A percentile compares a stretch with the other conserved stretches of the same genome.
These are phyloP conservation scores for Ictidomys tridecemlineatus DNA, from an alignment of 2,113 vertebrate genomes.

Conservation along the genomic window DNA sequence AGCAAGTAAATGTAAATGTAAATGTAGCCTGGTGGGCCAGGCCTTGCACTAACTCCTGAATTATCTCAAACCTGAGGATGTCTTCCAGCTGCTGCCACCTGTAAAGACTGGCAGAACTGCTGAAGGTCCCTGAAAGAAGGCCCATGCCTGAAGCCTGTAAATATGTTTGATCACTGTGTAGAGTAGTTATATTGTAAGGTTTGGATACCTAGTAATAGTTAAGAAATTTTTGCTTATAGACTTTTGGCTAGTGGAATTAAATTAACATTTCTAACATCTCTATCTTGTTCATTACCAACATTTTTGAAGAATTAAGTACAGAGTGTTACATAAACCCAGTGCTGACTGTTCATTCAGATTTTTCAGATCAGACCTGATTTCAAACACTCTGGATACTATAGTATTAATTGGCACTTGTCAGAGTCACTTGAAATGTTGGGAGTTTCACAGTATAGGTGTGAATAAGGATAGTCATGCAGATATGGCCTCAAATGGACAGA, in stretches of 20 bases:
- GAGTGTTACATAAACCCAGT: not conserved
- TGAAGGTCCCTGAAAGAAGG: not conserved
- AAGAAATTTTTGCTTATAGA: not conserved
- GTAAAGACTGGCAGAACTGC: not conserved
- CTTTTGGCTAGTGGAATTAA: not conserved
- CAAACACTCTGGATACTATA: conserved; percentile 16
- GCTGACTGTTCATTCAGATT: not conserved
- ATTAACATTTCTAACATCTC: conserved; percentile 16
- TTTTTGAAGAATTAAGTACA: not conserved
- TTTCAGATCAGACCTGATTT: conserved; percentile 27
- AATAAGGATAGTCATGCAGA: not conserved
- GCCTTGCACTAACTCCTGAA: not conserved
- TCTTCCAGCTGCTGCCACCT: not conserved
- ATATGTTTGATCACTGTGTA: not conserved
- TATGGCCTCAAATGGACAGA: conserved; percentile 1
- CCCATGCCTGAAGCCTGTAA: not conserved
- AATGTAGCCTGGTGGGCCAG: not conserved
- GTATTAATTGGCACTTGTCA: not conserved
- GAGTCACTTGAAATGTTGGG: not conserved
- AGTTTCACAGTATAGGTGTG: not conserved
- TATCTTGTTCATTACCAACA: not conserved
- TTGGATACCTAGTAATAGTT: not conserved
- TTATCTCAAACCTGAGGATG: not conserved
- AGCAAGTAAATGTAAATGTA: not conserved
- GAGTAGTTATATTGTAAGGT: not conserved